These are phyloP conservation scores for Pissodes strobi DNA, from an alignment of 1,140 invertebrate genomes.

Conservation along the genomic window DNA sequence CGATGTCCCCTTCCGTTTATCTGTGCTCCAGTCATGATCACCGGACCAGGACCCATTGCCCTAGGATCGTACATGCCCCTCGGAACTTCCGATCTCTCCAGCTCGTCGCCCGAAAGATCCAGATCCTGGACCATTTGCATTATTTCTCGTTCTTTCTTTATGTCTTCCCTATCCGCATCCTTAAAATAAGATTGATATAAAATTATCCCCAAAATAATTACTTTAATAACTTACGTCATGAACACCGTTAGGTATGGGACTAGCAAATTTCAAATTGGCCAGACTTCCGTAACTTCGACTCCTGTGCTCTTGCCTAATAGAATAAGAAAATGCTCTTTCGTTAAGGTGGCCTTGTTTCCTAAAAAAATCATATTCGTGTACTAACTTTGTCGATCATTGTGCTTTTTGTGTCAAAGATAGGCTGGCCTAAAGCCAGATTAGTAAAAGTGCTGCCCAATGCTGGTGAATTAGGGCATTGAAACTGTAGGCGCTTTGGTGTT, in stretches of 20 bases:
- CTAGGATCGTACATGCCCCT: conserved; percentile 61
- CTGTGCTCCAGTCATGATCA: conserved; percentile 47
- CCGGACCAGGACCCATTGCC: conserved; percentile 45
- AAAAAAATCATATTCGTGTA: conserved; percentile 8
- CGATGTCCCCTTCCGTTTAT: conserved; percentile 50
- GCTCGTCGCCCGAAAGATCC: conserved; percentile 77
- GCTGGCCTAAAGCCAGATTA: too few species aligned
- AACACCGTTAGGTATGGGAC: conserved; percentile 59
- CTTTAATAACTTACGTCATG: conserved; percentile 57
- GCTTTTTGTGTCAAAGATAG: too few species aligned
- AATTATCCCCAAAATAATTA: neutral
- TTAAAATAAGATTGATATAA: conserved; percentile 49
- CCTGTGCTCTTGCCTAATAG: conserved; percentile 88
- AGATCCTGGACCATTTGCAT: conserved; percentile 88
- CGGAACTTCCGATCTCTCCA: conserved; percentile 68
- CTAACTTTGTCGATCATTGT: neutral
- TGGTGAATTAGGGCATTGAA: too few species aligned
- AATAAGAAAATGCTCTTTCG: conserved; percentile 91
- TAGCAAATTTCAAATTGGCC: conserved; percentile 82
- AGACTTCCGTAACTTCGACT: conserved; percentile 88
- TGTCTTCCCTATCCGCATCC: conserved; percentile 69
- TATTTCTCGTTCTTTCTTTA: conserved; percentile 89
- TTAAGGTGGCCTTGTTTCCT: conserved; percentile 89
- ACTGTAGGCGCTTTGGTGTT: too few species aligned
- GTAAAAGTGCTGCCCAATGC: neutral